These are phyloP conservation scores for Montipora cactus DNA, from an alignment of 64 coral and sea anemone genomes.

Conservation along the genomic window DNA sequence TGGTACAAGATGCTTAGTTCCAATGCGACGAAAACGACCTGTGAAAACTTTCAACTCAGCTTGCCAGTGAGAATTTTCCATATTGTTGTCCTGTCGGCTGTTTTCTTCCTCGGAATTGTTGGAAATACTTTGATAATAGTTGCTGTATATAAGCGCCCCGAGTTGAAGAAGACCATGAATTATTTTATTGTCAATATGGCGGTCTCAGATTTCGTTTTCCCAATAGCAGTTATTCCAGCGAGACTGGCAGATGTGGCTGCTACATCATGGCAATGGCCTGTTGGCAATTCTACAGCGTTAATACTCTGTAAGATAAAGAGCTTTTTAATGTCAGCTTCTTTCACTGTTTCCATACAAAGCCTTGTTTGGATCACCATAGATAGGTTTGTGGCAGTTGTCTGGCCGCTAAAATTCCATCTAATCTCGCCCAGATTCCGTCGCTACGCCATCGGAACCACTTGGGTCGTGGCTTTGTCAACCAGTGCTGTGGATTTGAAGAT, in stretches of 20 bases:
- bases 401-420: not conserved
- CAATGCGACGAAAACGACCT: not conserved
- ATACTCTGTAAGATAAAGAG: not conserved
- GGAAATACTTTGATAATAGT: not conserved
- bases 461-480: not conserved
- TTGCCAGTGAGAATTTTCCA: not conserved
- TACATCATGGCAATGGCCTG: not conserved
- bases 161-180: not conserved
- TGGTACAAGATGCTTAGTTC: no score
- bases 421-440: not conserved
- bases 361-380: slow-evolving; percentile 16
- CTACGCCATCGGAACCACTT: not conserved
- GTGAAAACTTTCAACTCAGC: not conserved
- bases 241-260: not conserved
- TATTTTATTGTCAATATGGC: slow-evolving; percentile 12
- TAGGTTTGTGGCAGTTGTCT: not conserved
- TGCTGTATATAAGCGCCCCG: not conserved
- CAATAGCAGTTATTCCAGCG: not conserved
- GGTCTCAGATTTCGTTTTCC: slow-evolving; percentile 11
- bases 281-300: not conserved
- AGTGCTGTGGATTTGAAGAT: not conserved
- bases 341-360: not conserved
- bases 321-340: not conserved
- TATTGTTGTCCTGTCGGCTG: not conserved
- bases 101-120: not conserved